Evolutionary conservation across 2,888 invertebrate species (phyloP).

Genomic region (Drosophila pseudotalamancana): DNA sequence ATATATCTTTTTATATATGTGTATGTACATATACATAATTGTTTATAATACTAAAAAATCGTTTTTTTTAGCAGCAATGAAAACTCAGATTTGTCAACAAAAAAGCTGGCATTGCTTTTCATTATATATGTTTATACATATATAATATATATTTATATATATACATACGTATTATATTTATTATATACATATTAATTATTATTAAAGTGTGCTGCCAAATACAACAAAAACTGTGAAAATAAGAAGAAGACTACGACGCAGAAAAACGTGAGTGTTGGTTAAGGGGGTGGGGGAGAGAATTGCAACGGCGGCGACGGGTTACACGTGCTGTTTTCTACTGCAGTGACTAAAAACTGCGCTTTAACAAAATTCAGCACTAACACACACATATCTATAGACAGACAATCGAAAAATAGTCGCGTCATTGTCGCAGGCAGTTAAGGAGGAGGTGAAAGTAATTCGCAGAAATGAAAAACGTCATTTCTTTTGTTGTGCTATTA

Average conservation of each 20-base stretch:
- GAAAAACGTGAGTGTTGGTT: slow-evolving; percentile 15
- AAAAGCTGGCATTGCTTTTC: slow-evolving; percentile 11
- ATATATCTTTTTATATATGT: too few relatives aligned
- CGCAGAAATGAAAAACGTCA: slow-evolving; percentile 24
- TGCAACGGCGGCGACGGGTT: slow-evolving; percentile 16
- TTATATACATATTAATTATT: too few relatives aligned
- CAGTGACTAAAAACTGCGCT: slow-evolving; percentile 40
- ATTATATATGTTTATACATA: slow-evolving; percentile 3
- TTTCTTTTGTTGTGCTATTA: slow-evolving; percentile 52
- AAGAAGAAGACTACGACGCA: slow-evolving; percentile 1
- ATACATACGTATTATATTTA: too few relatives aligned
- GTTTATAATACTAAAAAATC: too few relatives aligned
- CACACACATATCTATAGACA: not conserved
- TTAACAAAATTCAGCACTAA: slow-evolving; percentile 3
- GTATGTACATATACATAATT: too few relatives aligned
- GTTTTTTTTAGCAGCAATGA: too few relatives aligned
- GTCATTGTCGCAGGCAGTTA: slow-evolving; percentile 34
- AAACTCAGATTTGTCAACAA: slow-evolving; percentile 40
- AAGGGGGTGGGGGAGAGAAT: not conserved
- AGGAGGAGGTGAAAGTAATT: slow-evolving; percentile 38
- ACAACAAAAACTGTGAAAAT: slow-evolving; percentile 38
- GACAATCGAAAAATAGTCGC: slow-evolving; percentile 3
- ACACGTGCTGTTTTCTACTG: slow-evolving; percentile 44
- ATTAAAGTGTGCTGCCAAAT: slow-evolving; percentile 53
- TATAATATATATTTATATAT: too few relatives aligned